Percentiles rank a stretch among this genome's conserved stretches.
Evolutionary conservation across 1,140 invertebrate genomes (phyloP).

Genomic region (Lasioglossum baleicum): DNA sequence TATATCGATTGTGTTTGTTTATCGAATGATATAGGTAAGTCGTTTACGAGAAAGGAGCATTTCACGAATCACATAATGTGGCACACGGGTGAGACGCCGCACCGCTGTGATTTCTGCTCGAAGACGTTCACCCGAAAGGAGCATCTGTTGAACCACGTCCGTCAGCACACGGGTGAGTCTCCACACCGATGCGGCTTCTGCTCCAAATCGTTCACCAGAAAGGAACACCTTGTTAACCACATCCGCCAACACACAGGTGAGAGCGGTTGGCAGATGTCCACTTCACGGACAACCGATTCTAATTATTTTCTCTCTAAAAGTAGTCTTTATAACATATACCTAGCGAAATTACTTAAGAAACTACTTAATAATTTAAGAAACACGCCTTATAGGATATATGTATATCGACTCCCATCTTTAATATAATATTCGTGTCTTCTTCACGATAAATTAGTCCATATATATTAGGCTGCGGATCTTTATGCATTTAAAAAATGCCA

Average conservation of each 20-base stretch:
- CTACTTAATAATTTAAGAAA: constrained; percentile 23
- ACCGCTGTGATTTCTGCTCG: constrained; percentile 90
- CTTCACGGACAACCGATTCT: constrained; percentile 69
- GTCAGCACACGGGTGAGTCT: constrained; percentile 91
- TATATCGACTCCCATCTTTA: too few species aligned
- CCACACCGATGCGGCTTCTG: constrained; percentile 90
- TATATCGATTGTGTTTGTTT: too few species aligned
- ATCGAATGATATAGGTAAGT: constrained; percentile 81
- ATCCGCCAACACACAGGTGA: constrained; percentile 88
- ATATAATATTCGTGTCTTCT: too few species aligned
- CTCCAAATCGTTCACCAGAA: constrained; percentile 90
- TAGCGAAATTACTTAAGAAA: constrained; percentile 26
- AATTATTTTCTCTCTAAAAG: constrained; percentile 60
- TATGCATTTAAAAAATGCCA: too few species aligned
- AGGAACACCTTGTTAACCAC: constrained; percentile 91
- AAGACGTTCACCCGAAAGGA: constrained; percentile 92
- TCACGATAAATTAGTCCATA: too few species aligned
- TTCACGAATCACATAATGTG: constrained; percentile 93
- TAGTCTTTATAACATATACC: constrained; percentile 43
- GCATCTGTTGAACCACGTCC: constrained; percentile 90
- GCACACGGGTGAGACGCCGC: constrained; percentile 93
- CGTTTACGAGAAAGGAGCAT: constrained; percentile 92
- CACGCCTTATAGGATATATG: constrained; percentile 1
- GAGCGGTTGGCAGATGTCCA: constrained; percentile 76
- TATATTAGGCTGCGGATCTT: too few species aligned